Conservation (phyloP, 2,888 invertebrate species). For the Rhagium mordax region DNA sequence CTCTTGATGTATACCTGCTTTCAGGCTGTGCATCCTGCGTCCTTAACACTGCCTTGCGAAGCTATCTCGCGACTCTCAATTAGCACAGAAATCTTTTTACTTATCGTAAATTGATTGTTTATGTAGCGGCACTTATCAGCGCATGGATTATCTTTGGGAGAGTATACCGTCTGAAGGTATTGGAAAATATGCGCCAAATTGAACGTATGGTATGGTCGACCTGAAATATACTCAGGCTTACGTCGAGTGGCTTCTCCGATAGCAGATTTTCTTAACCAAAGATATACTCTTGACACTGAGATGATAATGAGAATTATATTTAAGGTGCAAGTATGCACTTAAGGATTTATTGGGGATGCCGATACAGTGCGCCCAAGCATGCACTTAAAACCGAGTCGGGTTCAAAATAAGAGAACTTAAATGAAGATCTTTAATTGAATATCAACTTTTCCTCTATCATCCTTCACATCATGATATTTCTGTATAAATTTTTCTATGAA, state of each 20-base stretch:
- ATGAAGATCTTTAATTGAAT: too few species aligned
- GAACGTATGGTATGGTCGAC: conserved; percentile 18
- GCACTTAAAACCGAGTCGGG: too few species aligned
- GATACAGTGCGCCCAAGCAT: too few species aligned
- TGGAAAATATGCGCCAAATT: conserved; percentile 2
- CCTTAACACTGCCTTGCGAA: conserved; percentile 41
- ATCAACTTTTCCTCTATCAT: too few species aligned
- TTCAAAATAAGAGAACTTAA: too few species aligned
- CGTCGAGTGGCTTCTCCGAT: conserved; percentile 6
- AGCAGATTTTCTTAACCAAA: background rate
- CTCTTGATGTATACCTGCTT: conserved; percentile 52
- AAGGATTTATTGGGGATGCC: background rate
- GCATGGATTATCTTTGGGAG: conserved; percentile 19
- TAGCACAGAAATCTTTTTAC: conserved; percentile 60
- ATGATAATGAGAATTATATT: background rate
- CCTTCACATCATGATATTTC: too few species aligned
- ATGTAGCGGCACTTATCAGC: conserved; percentile 38
- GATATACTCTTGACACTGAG: background rate
- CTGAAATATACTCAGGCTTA: conserved; percentile 10
- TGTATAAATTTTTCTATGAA: too few species aligned
- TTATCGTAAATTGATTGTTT: conserved; percentile 55
- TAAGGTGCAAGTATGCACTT: background rate
- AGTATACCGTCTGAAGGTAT: conserved; percentile 14
- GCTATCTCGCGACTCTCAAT: conserved; percentile 64
- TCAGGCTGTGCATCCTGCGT: conserved; percentile 36